A percentile compares a stretch with the other conserved stretches of the same genome.
phyloP scores from a whole-genome alignment of 2,888 invertebrate species.

The Scrobipalpa costella region DNA sequence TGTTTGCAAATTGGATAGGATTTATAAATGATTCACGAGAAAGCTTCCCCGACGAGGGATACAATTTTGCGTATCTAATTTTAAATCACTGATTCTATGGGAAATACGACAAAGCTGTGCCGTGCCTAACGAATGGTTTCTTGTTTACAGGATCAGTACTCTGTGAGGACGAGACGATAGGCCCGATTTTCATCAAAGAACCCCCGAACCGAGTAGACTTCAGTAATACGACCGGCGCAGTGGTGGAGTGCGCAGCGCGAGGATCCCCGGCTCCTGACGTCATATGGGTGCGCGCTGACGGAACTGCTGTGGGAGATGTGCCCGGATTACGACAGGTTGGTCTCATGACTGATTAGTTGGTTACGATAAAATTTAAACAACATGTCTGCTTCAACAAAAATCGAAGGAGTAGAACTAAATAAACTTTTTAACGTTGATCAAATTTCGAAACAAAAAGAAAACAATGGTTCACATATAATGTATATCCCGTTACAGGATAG shows the following conservation, averaged over 20 bases:
- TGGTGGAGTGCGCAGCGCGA: conserved; percentile 94
- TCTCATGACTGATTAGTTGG: not conserved
- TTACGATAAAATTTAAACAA: not conserved
- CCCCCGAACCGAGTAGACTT: conserved; percentile 96
- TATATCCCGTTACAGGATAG: too few relatives aligned
- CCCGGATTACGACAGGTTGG: conserved; percentile 91
- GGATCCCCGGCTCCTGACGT: conserved; percentile 95
- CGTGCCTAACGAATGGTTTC: not conserved
- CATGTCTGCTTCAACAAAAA: too few relatives aligned
- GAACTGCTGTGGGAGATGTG: conserved; percentile 94
- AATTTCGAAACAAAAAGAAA: too few relatives aligned
- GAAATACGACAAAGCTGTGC: not conserved
- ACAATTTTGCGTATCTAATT: too few relatives aligned
- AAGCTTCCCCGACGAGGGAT: not conserved
- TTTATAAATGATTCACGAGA: conserved; percentile 2
- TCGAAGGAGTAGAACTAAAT: not conserved
- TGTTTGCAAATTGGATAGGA: not conserved
- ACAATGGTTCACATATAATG: too few relatives aligned
- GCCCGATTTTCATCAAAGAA: conserved; percentile 95
- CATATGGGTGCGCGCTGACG: conserved; percentile 96
- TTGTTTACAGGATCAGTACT: conserved; percentile 65
- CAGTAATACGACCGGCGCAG: conserved; percentile 95
- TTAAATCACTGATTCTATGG: too few relatives aligned
- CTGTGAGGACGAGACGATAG: conserved; percentile 89
- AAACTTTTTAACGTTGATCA: not conserved